Conservation (phyloP, 1,140 invertebrate species). For the Zaprionus taronus region DNA sequence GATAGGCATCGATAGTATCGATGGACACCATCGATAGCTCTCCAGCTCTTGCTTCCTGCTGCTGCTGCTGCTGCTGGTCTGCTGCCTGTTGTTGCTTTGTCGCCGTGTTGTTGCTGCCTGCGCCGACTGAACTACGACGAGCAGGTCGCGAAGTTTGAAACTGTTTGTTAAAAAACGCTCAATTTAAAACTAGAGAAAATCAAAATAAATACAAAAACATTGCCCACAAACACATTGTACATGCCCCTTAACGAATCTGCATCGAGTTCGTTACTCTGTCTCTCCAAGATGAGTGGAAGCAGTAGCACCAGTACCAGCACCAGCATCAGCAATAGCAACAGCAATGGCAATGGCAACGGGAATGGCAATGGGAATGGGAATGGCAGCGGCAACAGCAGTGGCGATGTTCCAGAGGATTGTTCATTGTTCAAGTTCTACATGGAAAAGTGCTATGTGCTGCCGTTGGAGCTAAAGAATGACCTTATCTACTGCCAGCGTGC, state of each 20-base stretch:
- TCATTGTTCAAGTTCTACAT: slow-evolving; percentile 65
- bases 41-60: slow-evolving; percentile 41
- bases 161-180: slow-evolving; percentile 18
- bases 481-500: slow-evolving; percentile 81
- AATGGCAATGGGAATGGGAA: not conserved
- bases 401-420: slow-evolving; percentile 14
- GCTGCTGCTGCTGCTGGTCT: slow-evolving; percentile 1
- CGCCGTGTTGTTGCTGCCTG: slow-evolving; percentile 48
- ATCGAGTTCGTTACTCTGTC: slow-evolving; percentile 27
- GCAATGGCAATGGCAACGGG: not conserved
- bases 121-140: slow-evolving; percentile 33
- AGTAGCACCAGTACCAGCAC: slow-evolving; percentile 13
- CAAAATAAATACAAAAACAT: not conserved
- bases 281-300: slow-evolving; percentile 39
- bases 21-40: slow-evolving; percentile 6
- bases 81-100: slow-evolving; percentile 53
- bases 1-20: slow-evolving; percentile 9
- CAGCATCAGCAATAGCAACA: not conserved
- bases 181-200: slow-evolving; percentile 7
- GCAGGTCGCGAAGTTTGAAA: slow-evolving; percentile 53
- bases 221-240: not conserved
- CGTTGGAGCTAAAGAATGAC: slow-evolving; percentile 77
- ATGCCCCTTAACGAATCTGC: slow-evolving; percentile 24
- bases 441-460: slow-evolving; percentile 73
- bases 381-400: slow-evolving; percentile 26